Base-by-base conservation (phyloP, 2,113 vertebrate species). In the Oncorhynchus keta region DNA sequence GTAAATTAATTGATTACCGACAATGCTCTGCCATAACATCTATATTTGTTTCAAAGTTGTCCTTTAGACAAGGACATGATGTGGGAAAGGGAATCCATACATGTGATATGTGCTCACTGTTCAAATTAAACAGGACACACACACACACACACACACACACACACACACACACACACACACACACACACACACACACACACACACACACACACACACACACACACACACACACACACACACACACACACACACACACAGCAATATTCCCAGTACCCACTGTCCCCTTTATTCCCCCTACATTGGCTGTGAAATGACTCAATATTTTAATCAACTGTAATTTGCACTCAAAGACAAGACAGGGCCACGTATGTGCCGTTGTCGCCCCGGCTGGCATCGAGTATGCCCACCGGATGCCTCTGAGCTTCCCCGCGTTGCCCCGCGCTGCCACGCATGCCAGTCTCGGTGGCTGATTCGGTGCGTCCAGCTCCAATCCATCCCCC, bases 241-340 rank as follows among this genome's bases (percentile, higher is more conserved):
- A 68, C 64, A 18, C 48, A 39, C 76, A 59, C 57, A 57, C 75
- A 30, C 45, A 1, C 64, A 24, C 30, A 67, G 78, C 74, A 76
- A 55, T 82, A 85, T 88, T 86, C 82, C 73, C 79, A 88, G 79
- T 70, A 76, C 82, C 81, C 71, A 11, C 81, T 73, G 77, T 89
- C 76, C 30, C 74, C 87, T 91, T 91, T 92, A 89, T 92, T 93
- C 86, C 89, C 83, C 79, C 82, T 89, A 85, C 87, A 88, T 79
- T 85, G 82, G 85, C 89, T 91, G 90, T 89, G 87, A 91, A 91
- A 92, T 89, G 83, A 89, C 85, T 91, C 86, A 84, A 89, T 91
- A 90, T 92, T 90, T 89, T 90, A 93, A 92, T 92, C 89, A 91
- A 90, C 85, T 87, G 89, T 91, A 90, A 93, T 93, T 94, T 91